Percentiles rank a stretch among this genome's conserved stretches.
Conservation (phyloP, 2,797 vertebrate genomes). For the Enteromius thamalakanensis region DNA sequence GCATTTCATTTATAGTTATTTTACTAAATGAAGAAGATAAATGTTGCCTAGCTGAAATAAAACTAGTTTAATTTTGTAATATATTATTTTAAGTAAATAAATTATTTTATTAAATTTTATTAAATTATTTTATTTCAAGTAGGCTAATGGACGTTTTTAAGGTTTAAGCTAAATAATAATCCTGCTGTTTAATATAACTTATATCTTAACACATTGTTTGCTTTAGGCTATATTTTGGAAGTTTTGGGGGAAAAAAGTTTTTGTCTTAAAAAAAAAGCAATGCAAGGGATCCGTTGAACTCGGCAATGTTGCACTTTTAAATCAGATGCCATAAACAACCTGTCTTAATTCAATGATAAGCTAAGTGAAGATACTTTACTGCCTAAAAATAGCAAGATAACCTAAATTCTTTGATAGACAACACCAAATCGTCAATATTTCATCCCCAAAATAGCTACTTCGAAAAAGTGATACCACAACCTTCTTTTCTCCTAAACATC, state of each 20-base stretch:
- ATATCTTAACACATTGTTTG: background rate
- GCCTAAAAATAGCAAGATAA: background rate
- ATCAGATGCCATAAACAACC: background rate
- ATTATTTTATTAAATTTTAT: no score
- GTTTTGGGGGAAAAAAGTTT: background rate
- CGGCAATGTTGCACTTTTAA: background rate
- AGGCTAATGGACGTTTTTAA: background rate
- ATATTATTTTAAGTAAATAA: background rate
- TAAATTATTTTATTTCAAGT: background rate
- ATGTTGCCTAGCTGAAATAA: background rate
- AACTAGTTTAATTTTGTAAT: background rate
- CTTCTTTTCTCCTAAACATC: slow-evolving; percentile 50
- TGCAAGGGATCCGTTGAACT: background rate
- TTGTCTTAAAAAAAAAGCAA: background rate
- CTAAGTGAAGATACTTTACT: background rate
- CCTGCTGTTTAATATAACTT: background rate
- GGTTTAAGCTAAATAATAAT: background rate
- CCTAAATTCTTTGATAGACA: background rate
- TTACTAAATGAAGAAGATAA: background rate
- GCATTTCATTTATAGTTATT: background rate
- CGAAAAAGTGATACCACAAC: slow-evolving; percentile 9
- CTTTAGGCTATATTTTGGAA: background rate
- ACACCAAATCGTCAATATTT: background rate
- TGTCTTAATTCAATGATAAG: background rate
- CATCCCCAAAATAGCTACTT: background rate